phyloP scores from a whole-genome alignment of 2,797 vertebrate genomes.

The Danio tinwini region DNA sequence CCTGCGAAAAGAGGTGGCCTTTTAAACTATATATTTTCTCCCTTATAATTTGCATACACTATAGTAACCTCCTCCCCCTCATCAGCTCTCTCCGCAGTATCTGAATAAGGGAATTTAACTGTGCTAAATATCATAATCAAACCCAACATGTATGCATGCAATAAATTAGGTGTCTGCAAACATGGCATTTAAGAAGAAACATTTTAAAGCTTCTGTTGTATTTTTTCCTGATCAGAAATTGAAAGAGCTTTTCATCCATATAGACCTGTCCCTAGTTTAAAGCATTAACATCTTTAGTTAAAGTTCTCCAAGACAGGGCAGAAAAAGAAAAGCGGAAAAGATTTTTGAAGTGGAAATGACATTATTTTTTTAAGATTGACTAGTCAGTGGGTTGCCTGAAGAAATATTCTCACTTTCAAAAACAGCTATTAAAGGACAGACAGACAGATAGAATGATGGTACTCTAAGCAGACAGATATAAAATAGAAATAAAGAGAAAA shows the following conservation, averaged over 20 bases:
- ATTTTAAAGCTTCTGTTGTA: constrained; percentile 2
- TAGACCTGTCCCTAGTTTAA: background rate
- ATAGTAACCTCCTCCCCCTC: constrained; percentile 24
- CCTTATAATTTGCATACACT: background rate
- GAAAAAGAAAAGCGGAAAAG: background rate
- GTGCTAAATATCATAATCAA: constrained; percentile 17
- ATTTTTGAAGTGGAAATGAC: background rate
- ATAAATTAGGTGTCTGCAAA: constrained; percentile 47
- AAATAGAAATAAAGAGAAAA: too few species aligned
- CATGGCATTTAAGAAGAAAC: background rate
- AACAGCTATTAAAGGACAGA: background rate
- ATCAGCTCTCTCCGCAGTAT: constrained; percentile 23
- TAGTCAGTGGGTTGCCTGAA: background rate
- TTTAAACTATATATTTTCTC: constrained; percentile 33
- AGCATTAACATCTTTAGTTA: background rate
- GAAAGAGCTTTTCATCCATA: background rate
- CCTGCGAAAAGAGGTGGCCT: background rate
- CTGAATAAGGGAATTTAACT: constrained; percentile 13
- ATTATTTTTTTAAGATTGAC: background rate
- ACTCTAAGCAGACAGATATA: too few species aligned
- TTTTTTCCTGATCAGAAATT: background rate
- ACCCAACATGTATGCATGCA: constrained; percentile 45
- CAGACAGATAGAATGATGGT: background rate
- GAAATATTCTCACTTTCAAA: background rate
- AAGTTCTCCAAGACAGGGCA: background rate